Percentiles rank a stretch among this genome's conserved stretches.
Evolutionary conservation across 2,797 vertebrate genomes (phyloP).

Genomic region (Phoxinus dragarum): DNA sequence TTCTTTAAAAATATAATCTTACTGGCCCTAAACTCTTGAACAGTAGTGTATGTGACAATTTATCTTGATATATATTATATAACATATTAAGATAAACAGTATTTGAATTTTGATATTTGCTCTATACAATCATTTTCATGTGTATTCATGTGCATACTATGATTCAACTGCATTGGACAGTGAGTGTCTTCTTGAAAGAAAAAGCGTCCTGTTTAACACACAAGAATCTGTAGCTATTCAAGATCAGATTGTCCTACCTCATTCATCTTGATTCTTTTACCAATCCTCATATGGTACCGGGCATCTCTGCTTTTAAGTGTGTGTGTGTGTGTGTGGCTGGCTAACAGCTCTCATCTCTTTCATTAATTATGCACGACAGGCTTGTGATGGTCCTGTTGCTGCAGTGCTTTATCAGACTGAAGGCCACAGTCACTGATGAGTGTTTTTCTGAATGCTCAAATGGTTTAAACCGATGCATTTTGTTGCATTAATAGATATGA

Average conservation of each 20-base stretch:
- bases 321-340: constrained; percentile 1
- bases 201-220: background rate
- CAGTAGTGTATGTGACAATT: background rate
- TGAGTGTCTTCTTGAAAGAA: background rate
- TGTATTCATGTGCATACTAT: background rate
- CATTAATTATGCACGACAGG: constrained; percentile 55
- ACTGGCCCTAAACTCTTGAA: background rate
- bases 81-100: background rate
- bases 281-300: constrained; percentile 28
- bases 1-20: background rate
- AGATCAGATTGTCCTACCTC: constrained; percentile 18
- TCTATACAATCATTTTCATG: background rate
- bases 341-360: constrained; percentile 48
- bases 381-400: constrained; percentile 50
- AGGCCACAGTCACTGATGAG: constrained; percentile 31
- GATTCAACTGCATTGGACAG: background rate
- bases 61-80: background rate
- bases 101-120: background rate
- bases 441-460: constrained; percentile 37
- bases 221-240: background rate
- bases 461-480: constrained; percentile 3
- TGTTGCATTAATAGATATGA: constrained; percentile 21
- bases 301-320: background rate
- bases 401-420: constrained; percentile 44
- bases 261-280: constrained; percentile 57